Base-by-base conservation (phyloP, 2,113 vertebrate species). In the Solenodon paradoxus region DNA sequence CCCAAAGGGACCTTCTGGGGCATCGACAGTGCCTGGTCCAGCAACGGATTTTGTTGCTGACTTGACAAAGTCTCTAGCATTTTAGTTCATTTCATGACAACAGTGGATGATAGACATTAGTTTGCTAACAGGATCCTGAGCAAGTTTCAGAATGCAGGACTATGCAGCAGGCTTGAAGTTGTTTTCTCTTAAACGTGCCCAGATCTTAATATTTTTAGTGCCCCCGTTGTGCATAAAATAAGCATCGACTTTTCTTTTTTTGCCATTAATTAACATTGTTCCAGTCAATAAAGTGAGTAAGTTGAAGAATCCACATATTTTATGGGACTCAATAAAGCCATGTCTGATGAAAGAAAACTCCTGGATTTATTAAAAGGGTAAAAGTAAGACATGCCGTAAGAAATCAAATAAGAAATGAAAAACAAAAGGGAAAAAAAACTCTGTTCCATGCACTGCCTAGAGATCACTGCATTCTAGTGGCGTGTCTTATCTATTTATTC, bases 321-420 rank as follows among this genome's bases (percentile, higher is more conserved):
- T 89, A 32, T 38, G 38, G 61, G 49, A 90, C 26, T 90, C 45
- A 90, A 49, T 77, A 79, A 92, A 79, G 19, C 49, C 40, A 38
- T 82, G 13, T 81, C 90, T 81, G 63, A 64, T 88, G 68, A 93
- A 92, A 93, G 57, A 81, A 90, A 61, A 95, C 24, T 15, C 69
- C n/a, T 40, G 3, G 24, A 75, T 68, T 89, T 88, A 85, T 89
- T 69, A 57, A 97, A 72, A 85, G 91, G 32, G 75, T 30, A 42
- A 85, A 95, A 75, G 20, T 79, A 53, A 88, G 24, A 35, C 45
- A 77, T 64, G n/a, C 45, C 82, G 79, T 2, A 80, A 91, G 66
- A 91, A 84, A 84, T 75, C 32, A 90, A 92, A n/a, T 59, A 59
- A 79, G 53, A 94, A 83, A 66, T 49, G 64, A 63, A 87, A 94